These are phyloP conservation scores for Melanostoma scalare DNA, from an alignment of 2,888 invertebrate species.

Conservation along the genomic window DNA sequence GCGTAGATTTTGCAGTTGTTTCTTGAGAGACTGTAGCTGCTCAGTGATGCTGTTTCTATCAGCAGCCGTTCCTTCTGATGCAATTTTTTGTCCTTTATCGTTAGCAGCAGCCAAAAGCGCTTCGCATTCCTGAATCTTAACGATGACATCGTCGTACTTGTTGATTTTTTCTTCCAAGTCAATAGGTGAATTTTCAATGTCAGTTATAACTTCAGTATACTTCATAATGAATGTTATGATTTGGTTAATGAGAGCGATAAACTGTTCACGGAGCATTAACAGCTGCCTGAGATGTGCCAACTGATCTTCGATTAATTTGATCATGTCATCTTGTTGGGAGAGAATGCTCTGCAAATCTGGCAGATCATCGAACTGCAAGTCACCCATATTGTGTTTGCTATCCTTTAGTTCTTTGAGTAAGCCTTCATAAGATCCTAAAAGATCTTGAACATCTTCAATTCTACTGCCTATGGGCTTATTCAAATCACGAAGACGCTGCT, in stretches of 20 bases:
- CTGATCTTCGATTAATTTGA: conserved; percentile 92
- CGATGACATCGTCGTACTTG: conserved; percentile 92
- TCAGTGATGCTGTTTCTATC: conserved; percentile 94
- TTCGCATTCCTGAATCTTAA: conserved; percentile 94
- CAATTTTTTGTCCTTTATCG: conserved; percentile 96
- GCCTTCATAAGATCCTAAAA: conserved; percentile 89
- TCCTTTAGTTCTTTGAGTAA: conserved; percentile 90
- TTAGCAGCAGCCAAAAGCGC: conserved; percentile 92
- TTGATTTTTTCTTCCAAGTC: conserved; percentile 93
- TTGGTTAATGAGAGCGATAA: conserved; percentile 92
- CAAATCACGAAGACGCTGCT: conserved; percentile 90
- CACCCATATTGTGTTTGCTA: conserved; percentile 89
- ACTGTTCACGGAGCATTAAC: conserved; percentile 92
- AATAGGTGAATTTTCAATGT: conserved; percentile 92
- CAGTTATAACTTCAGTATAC: conserved; percentile 91
- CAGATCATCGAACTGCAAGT: conserved; percentile 89
- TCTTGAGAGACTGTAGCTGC: conserved; percentile 92
- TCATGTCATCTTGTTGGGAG: conserved; percentile 92
- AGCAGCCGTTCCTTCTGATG: conserved; percentile 93
- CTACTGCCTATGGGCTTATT: conserved; percentile 93
- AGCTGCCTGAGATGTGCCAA: conserved; percentile 91
- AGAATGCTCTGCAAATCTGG: conserved; percentile 91
- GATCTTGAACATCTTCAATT: conserved; percentile 94
- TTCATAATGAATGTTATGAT: conserved; percentile 93
- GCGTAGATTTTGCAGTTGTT: conserved; percentile 90